Evolutionary conservation across 2,113 vertebrate genomes (phyloP).

Genomic region (Mesocricetus auratus): DNA sequence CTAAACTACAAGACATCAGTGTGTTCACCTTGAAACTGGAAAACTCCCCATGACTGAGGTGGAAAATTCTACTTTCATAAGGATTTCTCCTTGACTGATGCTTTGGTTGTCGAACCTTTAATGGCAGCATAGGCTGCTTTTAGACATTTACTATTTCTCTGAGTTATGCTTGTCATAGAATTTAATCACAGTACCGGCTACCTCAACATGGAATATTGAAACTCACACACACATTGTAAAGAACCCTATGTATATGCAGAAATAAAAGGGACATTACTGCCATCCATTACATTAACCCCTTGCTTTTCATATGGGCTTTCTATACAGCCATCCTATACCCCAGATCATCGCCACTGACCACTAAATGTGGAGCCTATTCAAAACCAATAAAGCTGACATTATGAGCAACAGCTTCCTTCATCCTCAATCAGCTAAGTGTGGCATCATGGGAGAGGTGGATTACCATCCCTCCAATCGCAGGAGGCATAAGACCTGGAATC

Average conservation of each 20-base stretch:
- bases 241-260: not conserved
- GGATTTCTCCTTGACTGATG: not conserved
- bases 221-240: not conserved
- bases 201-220: not conserved
- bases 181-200: not conserved
- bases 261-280: not conserved
- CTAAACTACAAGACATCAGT: not conserved
- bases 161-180: not conserved
- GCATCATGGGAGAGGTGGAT: not conserved
- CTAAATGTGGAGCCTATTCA: not conserved
- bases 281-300: not conserved
- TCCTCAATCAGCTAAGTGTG: too few species aligned
- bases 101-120: not conserved
- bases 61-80: not conserved
- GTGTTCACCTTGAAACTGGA: not conserved
- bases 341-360: not conserved
- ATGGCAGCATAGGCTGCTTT: not conserved
- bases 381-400: not conserved
- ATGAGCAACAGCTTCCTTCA: not conserved
- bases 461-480: not conserved
- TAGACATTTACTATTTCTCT: not conserved
- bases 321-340: not conserved
- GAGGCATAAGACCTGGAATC: not conserved
- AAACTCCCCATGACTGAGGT: not conserved
- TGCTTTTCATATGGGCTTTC: not conserved